Conservation (phyloP, 92 coral and sea anemone genomes). For the Siderastrea radians region DNA sequence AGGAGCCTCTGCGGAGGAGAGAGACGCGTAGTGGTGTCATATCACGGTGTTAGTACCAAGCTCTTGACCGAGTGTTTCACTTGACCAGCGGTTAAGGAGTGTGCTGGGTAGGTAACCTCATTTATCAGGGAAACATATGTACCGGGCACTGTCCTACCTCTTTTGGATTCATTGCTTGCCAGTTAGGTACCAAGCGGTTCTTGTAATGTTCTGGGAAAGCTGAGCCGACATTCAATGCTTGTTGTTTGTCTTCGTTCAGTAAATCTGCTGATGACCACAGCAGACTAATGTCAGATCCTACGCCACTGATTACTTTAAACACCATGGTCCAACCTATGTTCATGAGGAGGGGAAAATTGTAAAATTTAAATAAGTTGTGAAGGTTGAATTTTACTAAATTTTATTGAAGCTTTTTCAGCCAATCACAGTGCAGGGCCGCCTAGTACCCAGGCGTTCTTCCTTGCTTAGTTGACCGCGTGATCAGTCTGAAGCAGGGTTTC, state of each 20-base stretch:
- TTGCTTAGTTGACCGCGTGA: too few relatives aligned
- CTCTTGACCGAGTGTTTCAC: neutral
- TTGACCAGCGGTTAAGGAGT: neutral
- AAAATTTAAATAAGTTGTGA: too few relatives aligned
- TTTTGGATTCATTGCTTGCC: slow-evolving; percentile 18
- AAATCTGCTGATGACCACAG: slow-evolving; percentile 25
- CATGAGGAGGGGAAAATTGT: too few relatives aligned
- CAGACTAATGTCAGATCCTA: neutral
- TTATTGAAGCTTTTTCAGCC: too few relatives aligned
- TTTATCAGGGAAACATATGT: neutral
- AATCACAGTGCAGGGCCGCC: too few relatives aligned
- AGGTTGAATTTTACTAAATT: too few relatives aligned
- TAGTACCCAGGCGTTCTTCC: too few relatives aligned
- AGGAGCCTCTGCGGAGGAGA: too few relatives aligned
- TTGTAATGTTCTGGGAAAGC: slow-evolving; percentile 3
- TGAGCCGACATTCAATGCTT: neutral
- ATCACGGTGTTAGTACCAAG: too few relatives aligned
- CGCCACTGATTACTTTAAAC: slow-evolving; percentile 32
- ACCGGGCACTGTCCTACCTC: neutral
- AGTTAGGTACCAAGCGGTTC: slow-evolving; percentile 30
- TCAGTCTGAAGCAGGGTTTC: too few relatives aligned
- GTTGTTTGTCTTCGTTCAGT: slow-evolving; percentile 27
- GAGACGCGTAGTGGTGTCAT: too few relatives aligned
- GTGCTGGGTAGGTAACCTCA: neutral
- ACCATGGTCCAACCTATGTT: slow-evolving; percentile 51